phyloP scores from a whole-genome alignment of 2,113 vertebrate genomes.

The Heterocephalus glaber region DNA sequence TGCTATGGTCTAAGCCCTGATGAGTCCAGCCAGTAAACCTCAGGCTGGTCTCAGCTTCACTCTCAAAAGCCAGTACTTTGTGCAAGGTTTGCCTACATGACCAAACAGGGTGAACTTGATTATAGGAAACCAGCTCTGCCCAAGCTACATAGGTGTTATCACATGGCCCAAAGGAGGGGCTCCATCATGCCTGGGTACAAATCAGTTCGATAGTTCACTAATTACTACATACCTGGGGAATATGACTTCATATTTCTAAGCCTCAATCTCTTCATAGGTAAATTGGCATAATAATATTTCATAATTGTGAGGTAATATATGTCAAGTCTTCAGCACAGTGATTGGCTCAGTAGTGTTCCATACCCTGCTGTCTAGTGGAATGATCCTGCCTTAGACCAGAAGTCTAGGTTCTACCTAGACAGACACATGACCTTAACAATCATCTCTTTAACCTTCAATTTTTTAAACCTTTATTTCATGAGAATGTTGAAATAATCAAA shows the following conservation, averaged over 20 bases:
- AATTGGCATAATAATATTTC: not conserved
- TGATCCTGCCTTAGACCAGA: no score
- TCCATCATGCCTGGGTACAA: not conserved
- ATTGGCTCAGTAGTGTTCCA: not conserved
- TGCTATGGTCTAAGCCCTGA: accelerated
- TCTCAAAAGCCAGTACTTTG: not conserved
- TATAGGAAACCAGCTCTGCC: not conserved
- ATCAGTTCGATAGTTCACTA: not conserved
- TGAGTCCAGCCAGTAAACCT: not conserved
- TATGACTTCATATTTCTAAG: not conserved
- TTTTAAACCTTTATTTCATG: not conserved
- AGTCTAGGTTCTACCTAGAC: not conserved
- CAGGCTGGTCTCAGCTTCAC: not conserved
- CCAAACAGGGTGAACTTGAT: no score
- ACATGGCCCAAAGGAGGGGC: not conserved
- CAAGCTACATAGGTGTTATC: not conserved
- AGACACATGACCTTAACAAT: not conserved
- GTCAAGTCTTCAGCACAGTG: not conserved
- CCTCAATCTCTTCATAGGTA: not conserved
- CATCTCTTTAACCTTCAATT: not conserved
- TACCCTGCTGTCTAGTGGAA: not conserved
- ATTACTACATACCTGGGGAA: not conserved
- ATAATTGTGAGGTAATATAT: not conserved
- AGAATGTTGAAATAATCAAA: not conserved
- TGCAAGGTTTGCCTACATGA: not conserved